Conservation (phyloP, 2,113 vertebrate genomes). For the Corydoras maculifer region DNA sequence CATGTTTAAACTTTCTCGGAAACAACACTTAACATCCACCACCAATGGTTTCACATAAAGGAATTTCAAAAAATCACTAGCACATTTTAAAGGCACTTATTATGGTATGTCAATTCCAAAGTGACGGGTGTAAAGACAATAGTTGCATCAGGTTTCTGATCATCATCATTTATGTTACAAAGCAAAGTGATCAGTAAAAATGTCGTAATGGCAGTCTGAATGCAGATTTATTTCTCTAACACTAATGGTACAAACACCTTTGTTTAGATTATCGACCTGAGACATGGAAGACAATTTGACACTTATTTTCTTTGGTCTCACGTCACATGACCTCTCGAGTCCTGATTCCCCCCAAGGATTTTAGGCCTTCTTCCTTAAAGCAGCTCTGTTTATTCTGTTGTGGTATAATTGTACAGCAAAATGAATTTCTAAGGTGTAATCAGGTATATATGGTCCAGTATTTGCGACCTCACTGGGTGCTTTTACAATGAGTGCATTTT, state of each 20-base stretch:
- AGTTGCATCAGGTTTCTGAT: slow-evolving; percentile 16
- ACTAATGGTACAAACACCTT: slow-evolving; percentile 7
- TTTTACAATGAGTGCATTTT: too few relatives aligned
- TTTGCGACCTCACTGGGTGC: too few relatives aligned
- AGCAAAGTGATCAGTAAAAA: slow-evolving; percentile 7
- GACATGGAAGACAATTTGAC: not conserved
- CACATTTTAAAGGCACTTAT: slow-evolving; percentile 38
- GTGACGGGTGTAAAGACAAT: slow-evolving; percentile 26
- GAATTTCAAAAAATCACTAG: slow-evolving; percentile 1
- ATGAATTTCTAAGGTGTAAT: too few relatives aligned
- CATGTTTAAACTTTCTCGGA: slow-evolving; percentile 4
- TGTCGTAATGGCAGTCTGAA: slow-evolving; percentile 12
- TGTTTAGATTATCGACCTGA: slow-evolving; percentile 25
- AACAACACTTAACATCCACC: slow-evolving; percentile 18
- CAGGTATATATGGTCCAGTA: too few relatives aligned
- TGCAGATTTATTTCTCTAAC: slow-evolving; percentile 3
- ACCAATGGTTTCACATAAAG: slow-evolving; percentile 6
- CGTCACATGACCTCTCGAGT: not conserved
- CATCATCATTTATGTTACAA: not conserved
- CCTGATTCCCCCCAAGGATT: not conserved
- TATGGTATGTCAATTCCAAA: slow-evolving; percentile 14
- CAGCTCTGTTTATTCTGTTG: not conserved
- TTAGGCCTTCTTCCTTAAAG: not conserved
- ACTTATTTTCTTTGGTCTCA: slow-evolving; percentile 35
- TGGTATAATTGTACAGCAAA: too few relatives aligned